Base-by-base conservation (phyloP, 2,888 invertebrate species). In the Drosophila ezoana region DNA sequence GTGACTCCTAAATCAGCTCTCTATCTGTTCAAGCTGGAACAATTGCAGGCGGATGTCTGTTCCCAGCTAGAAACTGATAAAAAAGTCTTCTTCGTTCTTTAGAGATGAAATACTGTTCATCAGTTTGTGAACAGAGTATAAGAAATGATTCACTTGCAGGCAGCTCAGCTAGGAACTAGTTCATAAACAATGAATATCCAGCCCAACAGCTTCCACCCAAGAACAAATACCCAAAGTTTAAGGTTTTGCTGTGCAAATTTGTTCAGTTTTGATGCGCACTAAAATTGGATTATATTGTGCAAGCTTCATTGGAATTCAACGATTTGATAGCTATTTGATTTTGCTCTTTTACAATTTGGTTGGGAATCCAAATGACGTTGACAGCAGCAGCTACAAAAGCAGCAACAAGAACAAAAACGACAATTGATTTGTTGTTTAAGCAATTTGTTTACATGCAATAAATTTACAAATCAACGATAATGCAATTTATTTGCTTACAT, bases 401-500 rank as follows among this genome's bases (percentile, higher is more conserved):
- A 52, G 48, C 18, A 45, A 40, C 28, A 35, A n/a, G n/a, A 40
- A 32, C 14, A 37, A 41, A 3, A 69, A 57, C 33, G 79, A 58
- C 79, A 82, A 79, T 79, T 81, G 82, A 88, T 87, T 85, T 81
- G 79, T 70, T 76, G 72, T 57, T 70, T 79, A 65, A 62, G 86
- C 86, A 81, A 85, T 81, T 87, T 78, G 78, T 88, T 87, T 84
- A 87, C 81, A 81, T 87, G 87, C 70, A 84, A 89, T 84, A 84
- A 88, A 87, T 84, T 83, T 71, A 69, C 70, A 81, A 89, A 87
- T 84, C 87, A 87, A 86, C 80, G 73, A 84, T 83, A 87, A 82
- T 82, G 87, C 81, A 88, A 88, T 81, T 83, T 88, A 76, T 82
- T 71, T 68, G 65, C 72, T 32, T 44, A 61, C 51, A 76, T 47